Base-by-base conservation (phyloP, 2,797 vertebrate species). In the Numenius phaeopus region DNA sequence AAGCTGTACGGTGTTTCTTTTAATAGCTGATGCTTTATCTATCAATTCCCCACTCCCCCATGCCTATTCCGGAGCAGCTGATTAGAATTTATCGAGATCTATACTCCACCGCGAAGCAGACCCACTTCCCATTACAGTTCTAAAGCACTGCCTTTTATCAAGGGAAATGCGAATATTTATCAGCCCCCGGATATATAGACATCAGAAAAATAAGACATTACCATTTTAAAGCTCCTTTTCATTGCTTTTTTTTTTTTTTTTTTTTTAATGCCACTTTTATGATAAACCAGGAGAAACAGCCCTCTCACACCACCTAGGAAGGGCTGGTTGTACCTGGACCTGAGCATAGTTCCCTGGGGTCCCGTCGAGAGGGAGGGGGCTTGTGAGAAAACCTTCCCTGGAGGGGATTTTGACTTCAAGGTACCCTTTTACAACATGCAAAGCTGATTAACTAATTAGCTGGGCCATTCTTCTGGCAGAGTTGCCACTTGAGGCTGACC, bases 21-120 rank as follows among this genome's bases (percentile, higher is more conserved):
- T 83, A 91, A 96, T 91, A 96, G 95, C 78, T 79, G 72, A 87
- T 87, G 58, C 55, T 96, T 96, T 92, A 96, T 94, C 93, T 89
- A 57, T 62, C 83, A 87, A 61, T 87, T 84, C 73, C 72, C 47
- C 58, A 57, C 81, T 91, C 73, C 90, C 77, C 47, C 12, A 26
- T 27, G 72, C 42, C 89, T 89, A 42, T 82, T 89, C 61, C 86
- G 62, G 69, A 66, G 81, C 54, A 49, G 69, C 2, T 83, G 94
- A 95, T 95, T 75, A 90, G 85, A 69, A 85, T 86, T 88, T 91
- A 92, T 91, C 64, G 14, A 94, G 85, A 73, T 86, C 50, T 70
- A 13, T 23, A 24, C 79, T 94, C 32, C 22, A 34, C 84, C 26
- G 14, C 34, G 10, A 65, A 81, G 67, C 62, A 79, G 47, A 82